Base-by-base conservation (phyloP, 2,888 invertebrate species). In the Argyra leucocephala region DNA sequence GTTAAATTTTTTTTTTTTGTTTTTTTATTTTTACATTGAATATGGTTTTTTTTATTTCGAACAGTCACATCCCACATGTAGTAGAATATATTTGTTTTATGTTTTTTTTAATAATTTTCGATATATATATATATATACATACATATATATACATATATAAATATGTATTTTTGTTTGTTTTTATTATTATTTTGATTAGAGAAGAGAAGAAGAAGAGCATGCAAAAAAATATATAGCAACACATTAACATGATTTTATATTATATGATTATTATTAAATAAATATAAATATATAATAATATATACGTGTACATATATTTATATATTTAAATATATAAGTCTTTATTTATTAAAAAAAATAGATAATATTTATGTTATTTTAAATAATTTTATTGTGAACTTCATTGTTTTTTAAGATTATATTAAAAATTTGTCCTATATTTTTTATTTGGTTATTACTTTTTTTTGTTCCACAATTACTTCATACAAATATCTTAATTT, bases 161-260 rank as follows among this genome's bases (percentile, higher is more conserved):
- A 70, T 69, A 70, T 70, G 69, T 70, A 70, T 67, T 70, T 70
- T 71, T 70, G 58, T 59, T 58, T 63, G 61, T 57, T 64, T 63
- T 63, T 61, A 64, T 62, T 63, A 60, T 65, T 36, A 62, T 66
- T 64, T 66, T 66, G 63, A 58, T 67, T 62, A 68, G 69, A 70
- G 72, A 72, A 73, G 72, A 71, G 71, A 71, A 71, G 72, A 72
- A 72, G 71, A 72, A 72, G 48, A 48, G 72, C 74, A 74, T 74
- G 74, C 74, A 73, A 74, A 73, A 72, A 74, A 74, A 61, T 66
- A 69, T 67, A 70, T 70, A 72, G 72, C 72, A 72, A 74, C 72
- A 74, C 73, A 74, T 74, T 73, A 74, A 74, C 72, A 73, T 70
- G 66, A 69, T 70, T 66, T 66, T 68, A 66, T 67, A 67, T 66